phyloP scores from a whole-genome alignment of 2,888 invertebrate genomes.

The Nomada fucata region DNA sequence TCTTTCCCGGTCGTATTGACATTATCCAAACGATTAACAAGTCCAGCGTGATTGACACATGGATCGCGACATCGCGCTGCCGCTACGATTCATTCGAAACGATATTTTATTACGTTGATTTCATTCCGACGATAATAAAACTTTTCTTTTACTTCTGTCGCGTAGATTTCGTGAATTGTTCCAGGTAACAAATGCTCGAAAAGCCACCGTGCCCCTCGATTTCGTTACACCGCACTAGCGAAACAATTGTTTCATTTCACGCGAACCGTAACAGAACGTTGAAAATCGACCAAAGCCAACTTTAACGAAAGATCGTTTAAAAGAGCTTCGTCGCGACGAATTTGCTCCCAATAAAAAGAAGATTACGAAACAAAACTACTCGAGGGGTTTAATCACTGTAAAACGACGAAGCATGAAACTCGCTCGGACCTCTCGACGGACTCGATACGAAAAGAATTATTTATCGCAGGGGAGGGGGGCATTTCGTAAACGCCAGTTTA shows the following conservation, averaged over 20 bases:
- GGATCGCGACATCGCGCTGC: background rate
- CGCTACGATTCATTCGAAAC: no score
- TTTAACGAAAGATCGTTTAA: background rate
- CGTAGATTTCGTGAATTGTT: no score
- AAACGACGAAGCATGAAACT: background rate
- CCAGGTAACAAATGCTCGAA: no score
- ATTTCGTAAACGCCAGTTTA: background rate
- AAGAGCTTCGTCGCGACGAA: background rate
- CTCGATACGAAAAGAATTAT: background rate
- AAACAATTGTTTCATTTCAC: no score
- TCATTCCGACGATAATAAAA: no score
- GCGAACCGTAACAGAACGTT: background rate
- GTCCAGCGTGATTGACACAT: background rate
- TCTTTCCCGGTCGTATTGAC: background rate
- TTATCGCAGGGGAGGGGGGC: background rate
- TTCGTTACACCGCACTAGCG: no score
- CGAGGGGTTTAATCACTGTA: no score
- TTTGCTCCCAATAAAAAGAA: background rate
- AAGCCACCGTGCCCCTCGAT: no score
- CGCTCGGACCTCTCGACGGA: background rate
- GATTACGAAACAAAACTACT: background rate
- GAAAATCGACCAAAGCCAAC: background rate
- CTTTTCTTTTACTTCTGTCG: no score
- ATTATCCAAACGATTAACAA: constrained; percentile 1
- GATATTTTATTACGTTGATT: no score